A percentile compares a stretch with the other conserved stretches of the same genome.
Conservation (phyloP, 2,113 vertebrate species). For the Conger conger region DNA sequence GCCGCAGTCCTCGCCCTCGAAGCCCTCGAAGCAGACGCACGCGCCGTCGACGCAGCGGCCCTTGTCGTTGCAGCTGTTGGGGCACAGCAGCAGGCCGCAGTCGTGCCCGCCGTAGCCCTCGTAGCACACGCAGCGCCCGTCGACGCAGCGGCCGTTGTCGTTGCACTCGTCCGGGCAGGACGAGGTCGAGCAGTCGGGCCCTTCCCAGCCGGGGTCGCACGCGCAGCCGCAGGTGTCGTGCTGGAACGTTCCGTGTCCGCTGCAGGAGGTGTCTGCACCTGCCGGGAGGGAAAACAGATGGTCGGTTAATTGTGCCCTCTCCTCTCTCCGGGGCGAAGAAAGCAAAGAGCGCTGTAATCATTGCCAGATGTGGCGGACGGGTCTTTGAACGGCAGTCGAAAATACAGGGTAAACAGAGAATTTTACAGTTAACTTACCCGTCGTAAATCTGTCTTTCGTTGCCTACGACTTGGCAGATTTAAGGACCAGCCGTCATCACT, state of each 20-base stretch:
- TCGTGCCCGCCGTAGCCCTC: constrained; percentile 69
- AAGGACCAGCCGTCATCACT: background rate
- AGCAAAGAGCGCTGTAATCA: background rate
- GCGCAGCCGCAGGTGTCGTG: constrained; percentile 69
- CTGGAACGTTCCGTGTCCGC: constrained; percentile 71
- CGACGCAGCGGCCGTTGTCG: constrained; percentile 70
- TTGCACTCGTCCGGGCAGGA: constrained; percentile 78
- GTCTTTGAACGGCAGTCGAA: background rate
- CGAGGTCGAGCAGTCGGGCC: constrained; percentile 72
- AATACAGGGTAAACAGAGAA: background rate
- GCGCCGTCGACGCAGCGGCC: constrained; percentile 74
- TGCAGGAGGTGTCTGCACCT: constrained; percentile 70
- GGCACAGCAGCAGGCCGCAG: constrained; percentile 73
- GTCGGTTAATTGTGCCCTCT: too few species aligned
- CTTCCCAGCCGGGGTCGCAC: constrained; percentile 81
- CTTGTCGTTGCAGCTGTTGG: constrained; percentile 75
- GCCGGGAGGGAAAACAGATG: background rate
- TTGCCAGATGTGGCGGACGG: background rate
- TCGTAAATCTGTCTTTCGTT: background rate
- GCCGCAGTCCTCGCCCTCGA: constrained; percentile 74
- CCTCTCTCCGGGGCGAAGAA: background rate
- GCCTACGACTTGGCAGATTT: background rate
- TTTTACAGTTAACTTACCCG: background rate
- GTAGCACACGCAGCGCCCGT: constrained; percentile 73
- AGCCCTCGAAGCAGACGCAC: constrained; percentile 75